Conservation (phyloP, 2,888 invertebrate species). For the Drosophila macrospina region DNA sequence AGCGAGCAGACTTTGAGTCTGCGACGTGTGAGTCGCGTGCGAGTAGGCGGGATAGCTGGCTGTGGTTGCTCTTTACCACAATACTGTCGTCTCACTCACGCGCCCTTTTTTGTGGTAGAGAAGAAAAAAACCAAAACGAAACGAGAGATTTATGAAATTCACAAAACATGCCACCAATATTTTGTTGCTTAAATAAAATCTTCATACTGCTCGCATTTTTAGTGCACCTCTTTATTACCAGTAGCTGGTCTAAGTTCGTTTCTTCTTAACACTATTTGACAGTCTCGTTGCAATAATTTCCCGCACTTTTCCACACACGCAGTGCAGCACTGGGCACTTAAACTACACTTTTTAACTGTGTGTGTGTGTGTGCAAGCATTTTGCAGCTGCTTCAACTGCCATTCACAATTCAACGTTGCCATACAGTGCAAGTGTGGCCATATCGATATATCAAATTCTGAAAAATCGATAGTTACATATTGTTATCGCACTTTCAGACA, state of each 20-base stretch:
- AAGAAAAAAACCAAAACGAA: conserved; percentile 79
- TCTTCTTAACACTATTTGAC: conserved; percentile 18
- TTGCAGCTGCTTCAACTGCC: conserved; percentile 56
- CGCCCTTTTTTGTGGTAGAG: conserved; percentile 76
- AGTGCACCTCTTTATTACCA: conserved; percentile 32
- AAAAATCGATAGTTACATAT: conserved; percentile 23
- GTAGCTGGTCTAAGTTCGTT: conserved; percentile 18
- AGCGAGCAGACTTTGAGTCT: conserved; percentile 74
- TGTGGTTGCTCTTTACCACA: conserved; percentile 18
- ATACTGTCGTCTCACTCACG: conserved; percentile 65
- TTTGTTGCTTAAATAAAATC: conserved; percentile 35
- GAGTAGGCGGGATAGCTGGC: conserved; percentile 54
- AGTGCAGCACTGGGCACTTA: conserved; percentile 60
- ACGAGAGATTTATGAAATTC: conserved; percentile 65
- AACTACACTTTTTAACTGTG: conserved; percentile 54
- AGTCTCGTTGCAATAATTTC: conserved; percentile 59
- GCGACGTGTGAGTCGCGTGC: conserved; percentile 60
- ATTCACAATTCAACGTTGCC: conserved; percentile 40
- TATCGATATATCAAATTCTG: background rate
- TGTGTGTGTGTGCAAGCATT: conserved; percentile 63
- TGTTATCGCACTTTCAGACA: conserved; percentile 8
- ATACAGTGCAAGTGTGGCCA: conserved; percentile 4
- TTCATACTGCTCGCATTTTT: conserved; percentile 14
- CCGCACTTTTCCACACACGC: conserved; percentile 68
- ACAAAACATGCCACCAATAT: conserved; percentile 64